Evolutionary conservation across 2,888 invertebrate genomes (phyloP), one percentile per base, ranked within the genome.

Genomic region (Drosophila mulleri): DNA sequence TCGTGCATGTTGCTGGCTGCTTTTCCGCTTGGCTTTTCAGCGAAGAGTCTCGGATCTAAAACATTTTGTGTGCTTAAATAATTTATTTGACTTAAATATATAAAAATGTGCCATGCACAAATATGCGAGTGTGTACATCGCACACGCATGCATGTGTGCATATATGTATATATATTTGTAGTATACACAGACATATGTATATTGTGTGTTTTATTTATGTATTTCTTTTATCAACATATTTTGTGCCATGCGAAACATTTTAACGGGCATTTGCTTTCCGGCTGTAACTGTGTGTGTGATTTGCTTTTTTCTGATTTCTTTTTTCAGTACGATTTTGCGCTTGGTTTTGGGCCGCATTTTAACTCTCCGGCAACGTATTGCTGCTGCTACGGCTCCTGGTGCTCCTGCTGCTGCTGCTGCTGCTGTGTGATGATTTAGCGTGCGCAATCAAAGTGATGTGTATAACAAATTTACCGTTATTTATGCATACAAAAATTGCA

Each of bases 381-480:
- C 44, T 70, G 14, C 18, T n/a, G 11, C 41, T 56, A 16, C 29
- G 12, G 12, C 45, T 57, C 41, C 52, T 69, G 54, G n/a, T 9
- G 16, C 44, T 72, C 53, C 66, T 70, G 35, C 26, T n/a, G 5
- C 41, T 56, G 16, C 29, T n/a, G n/a, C 45, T 57, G 45, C 52
- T 73, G 54, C 67, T 71, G 63, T 75, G 60, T 67, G 87, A 84
- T 88, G 87, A 88, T 88, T 88, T 88, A 84, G 87, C 88, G 70
- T 69, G 75, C 61, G 87, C 84, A 88, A 88, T 88, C 87, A 88
- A 87, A 88, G 77, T 84, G 87, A 84, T 88, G 89, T 87, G 88
- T 82, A 87, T 88, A 88, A 83, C 87, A 88, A 88, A 88, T 88
- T 86, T 87, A 84, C 84, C 83, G 83, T 88, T 88, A 88, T 88